Conservation (phyloP, 2,113 vertebrate genomes). For the Vicugna pacos region DNA sequence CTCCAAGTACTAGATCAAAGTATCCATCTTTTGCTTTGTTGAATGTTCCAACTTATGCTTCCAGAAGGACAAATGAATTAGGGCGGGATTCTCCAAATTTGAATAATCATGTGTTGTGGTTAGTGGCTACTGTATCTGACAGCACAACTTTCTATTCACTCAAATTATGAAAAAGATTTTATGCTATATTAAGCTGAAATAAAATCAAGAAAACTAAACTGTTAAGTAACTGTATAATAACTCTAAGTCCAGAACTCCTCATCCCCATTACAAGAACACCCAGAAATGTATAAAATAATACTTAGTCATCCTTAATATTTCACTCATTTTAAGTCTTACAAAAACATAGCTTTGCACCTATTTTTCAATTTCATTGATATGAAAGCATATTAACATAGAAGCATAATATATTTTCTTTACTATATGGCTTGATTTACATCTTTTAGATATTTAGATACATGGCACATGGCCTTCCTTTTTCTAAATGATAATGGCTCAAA, state of each 20-base stretch:
- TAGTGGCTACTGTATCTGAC: neutral
- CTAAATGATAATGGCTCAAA: neutral
- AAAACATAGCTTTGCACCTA: neutral
- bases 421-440: neutral
- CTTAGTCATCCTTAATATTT: constrained; percentile 1
- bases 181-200: neutral
- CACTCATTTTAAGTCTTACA: neutral
- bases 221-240: neutral
- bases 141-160: neutral
- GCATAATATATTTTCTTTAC: constrained; percentile 3
- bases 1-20: neutral
- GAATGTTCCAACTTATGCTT: neutral
- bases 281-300: neutral
- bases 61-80: neutral
- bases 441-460: neutral
- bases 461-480: neutral
- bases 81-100: neutral
- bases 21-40: neutral
- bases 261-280: neutral
- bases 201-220: constrained; percentile 4
- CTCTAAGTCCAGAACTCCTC: neutral
- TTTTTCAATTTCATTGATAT: neutral
- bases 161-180: constrained; percentile 30
- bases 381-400: constrained; percentile 18
- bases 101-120: neutral